phyloP scores from a whole-genome alignment of 2,888 invertebrate genomes.

The Platerodrilus igneus region DNA sequence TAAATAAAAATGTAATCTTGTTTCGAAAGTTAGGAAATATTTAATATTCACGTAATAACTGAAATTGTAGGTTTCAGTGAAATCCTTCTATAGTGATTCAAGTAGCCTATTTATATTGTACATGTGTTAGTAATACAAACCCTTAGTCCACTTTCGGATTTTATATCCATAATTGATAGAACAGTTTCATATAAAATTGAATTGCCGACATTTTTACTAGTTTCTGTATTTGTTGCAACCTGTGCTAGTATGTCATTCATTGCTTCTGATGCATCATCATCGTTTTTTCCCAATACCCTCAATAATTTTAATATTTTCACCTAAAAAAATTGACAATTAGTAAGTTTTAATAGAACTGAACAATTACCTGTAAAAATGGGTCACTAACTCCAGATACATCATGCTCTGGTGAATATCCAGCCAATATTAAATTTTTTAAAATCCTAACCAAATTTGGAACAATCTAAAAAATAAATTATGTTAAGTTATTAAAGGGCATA shows the following conservation, averaged over 20 bases:
- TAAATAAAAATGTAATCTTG: no score
- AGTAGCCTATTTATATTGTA: no score
- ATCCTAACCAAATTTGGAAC: conserved; percentile 98
- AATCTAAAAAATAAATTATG: conserved; percentile 62
- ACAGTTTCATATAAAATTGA: conserved; percentile 99
- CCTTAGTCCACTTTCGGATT: conserved; percentile 89
- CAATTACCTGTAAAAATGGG: conserved; percentile 97
- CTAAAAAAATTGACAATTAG: conserved; percentile 50
- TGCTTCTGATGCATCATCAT: conserved; percentile 95
- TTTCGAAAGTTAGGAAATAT: no score
- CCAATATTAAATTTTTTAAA: conserved; percentile 95
- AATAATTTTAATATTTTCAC: conserved; percentile 94
- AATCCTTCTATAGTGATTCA: no score
- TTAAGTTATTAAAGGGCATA: not conserved
- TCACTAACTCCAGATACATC: conserved; percentile 99
- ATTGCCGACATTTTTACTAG: conserved; percentile 99
- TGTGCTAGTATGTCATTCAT: conserved; percentile 99
- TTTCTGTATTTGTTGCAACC: conserved; percentile 99
- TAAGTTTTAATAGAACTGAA: no score
- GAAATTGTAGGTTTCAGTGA: no score
- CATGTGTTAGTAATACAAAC: no score
- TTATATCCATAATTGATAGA: conserved; percentile 98
- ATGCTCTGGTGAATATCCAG: conserved; percentile 99
- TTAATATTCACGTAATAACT: no score
- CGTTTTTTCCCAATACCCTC: conserved; percentile 92